A percentile compares a stretch with the other conserved stretches of the same genome.
Evolutionary conservation across 2,797 vertebrate genomes (phyloP).

Genomic region (Fistularia commersonii): DNA sequence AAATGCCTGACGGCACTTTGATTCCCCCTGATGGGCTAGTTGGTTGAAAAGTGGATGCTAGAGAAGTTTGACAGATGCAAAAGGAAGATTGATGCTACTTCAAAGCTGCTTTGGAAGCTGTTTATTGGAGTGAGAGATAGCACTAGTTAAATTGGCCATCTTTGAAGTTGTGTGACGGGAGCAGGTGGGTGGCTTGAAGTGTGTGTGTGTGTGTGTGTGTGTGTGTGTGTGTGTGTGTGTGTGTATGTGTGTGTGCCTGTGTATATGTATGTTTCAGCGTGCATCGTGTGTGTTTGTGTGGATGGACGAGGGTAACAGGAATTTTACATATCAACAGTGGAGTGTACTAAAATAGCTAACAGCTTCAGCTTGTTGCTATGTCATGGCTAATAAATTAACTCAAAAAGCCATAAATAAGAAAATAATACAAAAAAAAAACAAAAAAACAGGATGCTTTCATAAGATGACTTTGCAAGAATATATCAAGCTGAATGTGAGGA

Average conservation of each 20-base stretch:
- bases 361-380: constrained; percentile 2
- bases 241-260: background rate
- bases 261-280: too few relatives aligned
- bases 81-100: constrained; percentile 64
- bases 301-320: background rate
- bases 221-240: background rate
- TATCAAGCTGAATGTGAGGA: too few relatives aligned
- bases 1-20: constrained; percentile 53
- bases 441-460: too few relatives aligned
- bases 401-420: too few relatives aligned
- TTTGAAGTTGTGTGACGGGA: constrained; percentile 49
- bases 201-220: background rate
- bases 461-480: too few relatives aligned
- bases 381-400: too few relatives aligned
- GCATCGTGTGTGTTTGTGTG: background rate
- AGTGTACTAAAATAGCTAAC: constrained; percentile 7
- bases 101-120: constrained; percentile 48
- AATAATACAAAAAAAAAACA: too few relatives aligned
- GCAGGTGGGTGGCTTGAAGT: constrained; percentile 18
- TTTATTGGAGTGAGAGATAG: constrained; percentile 50
- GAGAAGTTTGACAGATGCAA: constrained; percentile 61
- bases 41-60: constrained; percentile 48
- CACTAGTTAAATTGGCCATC: constrained; percentile 50
- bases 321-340: background rate
- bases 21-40: constrained; percentile 49